A percentile compares a stretch with the other conserved stretches of the same genome.
Conservation (phyloP, 2,797 vertebrate species). For the Sitta carolinensis region DNA sequence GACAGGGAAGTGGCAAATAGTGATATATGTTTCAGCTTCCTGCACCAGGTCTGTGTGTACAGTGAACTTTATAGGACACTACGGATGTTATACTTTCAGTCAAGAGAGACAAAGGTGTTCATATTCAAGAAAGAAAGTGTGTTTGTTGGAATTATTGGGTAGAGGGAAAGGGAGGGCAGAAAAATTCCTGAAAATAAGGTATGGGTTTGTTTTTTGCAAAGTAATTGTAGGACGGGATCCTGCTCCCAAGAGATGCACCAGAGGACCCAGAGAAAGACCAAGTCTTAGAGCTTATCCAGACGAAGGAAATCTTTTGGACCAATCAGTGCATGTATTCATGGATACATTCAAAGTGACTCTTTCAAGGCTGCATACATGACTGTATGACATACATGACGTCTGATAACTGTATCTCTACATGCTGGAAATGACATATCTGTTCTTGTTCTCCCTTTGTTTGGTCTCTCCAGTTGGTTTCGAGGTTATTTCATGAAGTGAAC, state of each 20-base stretch:
- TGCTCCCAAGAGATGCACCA: background rate
- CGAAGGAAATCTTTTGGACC: background rate
- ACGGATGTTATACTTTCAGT: background rate
- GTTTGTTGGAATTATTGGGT: background rate
- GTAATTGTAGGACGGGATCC: background rate
- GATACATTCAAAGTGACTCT: background rate
- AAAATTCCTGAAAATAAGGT: background rate
- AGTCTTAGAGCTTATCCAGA: background rate
- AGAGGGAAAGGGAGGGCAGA: background rate
- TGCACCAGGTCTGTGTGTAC: background rate
- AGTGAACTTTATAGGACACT: background rate
- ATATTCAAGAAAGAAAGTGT: background rate
- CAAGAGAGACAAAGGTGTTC: background rate
- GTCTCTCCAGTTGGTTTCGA: background rate
- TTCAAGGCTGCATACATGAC: background rate
- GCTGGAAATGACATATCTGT: background rate
- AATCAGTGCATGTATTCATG: background rate
- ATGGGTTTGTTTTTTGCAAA: background rate
- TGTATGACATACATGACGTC: background rate
- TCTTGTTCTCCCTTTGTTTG: background rate
- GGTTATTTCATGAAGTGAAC: background rate
- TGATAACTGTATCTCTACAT: rapidly evolving
- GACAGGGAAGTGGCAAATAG: background rate
- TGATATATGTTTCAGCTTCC: background rate
- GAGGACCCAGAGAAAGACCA: background rate